Base-by-base conservation (phyloP, 2,797 vertebrate species). In the Tapirus indicus region DNA sequence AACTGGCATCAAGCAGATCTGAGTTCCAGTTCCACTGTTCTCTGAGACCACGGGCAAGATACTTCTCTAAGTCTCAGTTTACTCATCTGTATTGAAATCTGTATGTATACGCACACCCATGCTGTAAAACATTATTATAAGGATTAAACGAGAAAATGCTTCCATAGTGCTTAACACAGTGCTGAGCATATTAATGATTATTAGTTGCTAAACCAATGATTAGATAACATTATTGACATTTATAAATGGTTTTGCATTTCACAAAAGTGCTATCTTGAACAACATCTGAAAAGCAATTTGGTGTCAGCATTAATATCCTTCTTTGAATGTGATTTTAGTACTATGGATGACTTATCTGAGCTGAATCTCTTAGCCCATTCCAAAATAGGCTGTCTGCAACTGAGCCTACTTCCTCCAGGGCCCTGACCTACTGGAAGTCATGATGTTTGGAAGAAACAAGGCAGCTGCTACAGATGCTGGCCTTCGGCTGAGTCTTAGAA, bases 71-170 rank as follows among this genome's bases (percentile, higher is more conserved):
- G 68, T 77, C 41, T 91, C 60, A 41, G 66, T 71, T 85, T 85
- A 62, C 16, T 90, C n/a, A 47, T n/a, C 29, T 68, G 18, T 69
- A 86, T 82, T 91, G 52, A 79, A 90, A 80, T 71, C 32, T 1
- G 29, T 38, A 7, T 35, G 4, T 23, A 14, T 5, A 29, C 1
- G 49, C 4, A 82, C 0, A 66, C 11, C 27, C 29, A 5, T 74
- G 9, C 72, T 13, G 74, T 95, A 80, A 94, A 87, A 88, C 8
- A 62, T 41, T 75, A 44, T 83, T 69, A 1, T 54, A 75, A 88
- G 5, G 29, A 88, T 74, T 95, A 93, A 91, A 68, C 68, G 47
- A 41, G 29, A 60, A 96, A 69, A 94, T 86, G 66, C 20, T 90
- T 79, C 23, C 41, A 41, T 60, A 83, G 44, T 41, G 11, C 32